Conservation (phyloP, 2,113 vertebrate species). For the Saguinus midas region DNA sequence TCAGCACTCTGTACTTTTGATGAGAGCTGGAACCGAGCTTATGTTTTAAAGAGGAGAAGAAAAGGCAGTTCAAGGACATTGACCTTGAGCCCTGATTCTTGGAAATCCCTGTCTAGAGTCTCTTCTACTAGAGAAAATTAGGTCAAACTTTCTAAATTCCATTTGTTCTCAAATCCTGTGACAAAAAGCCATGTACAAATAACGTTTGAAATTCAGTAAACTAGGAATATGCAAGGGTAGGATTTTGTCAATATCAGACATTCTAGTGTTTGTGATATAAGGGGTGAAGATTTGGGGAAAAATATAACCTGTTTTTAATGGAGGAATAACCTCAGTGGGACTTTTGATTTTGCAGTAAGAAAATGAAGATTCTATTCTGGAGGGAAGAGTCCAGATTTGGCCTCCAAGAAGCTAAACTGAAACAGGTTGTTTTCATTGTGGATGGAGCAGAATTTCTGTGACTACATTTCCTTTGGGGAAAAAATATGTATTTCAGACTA, state of each 20-base stretch:
- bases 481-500: background rate
- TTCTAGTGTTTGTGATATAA: background rate
- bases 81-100: background rate
- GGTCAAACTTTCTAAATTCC: background rate
- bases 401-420: background rate
- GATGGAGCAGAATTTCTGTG: background rate
- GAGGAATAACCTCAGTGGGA: background rate
- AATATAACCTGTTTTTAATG: background rate
- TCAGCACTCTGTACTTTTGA: background rate
- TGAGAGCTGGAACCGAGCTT: background rate
- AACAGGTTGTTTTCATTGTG: background rate
- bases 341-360: constrained; percentile 4
- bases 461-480: background rate
- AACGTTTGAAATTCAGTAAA: background rate
- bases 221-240: background rate
- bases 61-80: background rate
- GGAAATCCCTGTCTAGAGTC: background rate
- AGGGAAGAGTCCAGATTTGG: background rate
- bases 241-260: background rate
- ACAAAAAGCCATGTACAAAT: background rate
- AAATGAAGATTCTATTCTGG: background rate
- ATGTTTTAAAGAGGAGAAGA: background rate
- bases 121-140: background rate
- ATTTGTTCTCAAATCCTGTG: background rate
- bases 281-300: background rate